Base-by-base conservation (phyloP, 2,888 invertebrate genomes). In the Acleris emargana region DNA sequence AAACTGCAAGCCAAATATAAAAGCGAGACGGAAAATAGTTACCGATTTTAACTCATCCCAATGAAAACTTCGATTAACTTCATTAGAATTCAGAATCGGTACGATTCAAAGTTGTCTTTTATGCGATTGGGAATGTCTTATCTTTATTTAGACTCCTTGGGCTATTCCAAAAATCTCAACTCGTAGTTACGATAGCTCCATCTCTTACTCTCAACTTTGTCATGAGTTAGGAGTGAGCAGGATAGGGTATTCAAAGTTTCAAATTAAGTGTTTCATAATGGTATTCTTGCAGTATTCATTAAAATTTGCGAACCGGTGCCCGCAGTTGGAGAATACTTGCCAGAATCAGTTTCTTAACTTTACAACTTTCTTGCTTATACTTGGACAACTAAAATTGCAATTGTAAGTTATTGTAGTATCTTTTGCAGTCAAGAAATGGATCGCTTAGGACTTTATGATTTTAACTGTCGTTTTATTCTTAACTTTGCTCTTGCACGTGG, bases 261-360 rank as follows among this genome's bases (percentile, higher is more conserved):
- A 38, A 38, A 38, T 38, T 38, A 11, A 38, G 4, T 3, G 38
- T 38, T 38, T 38, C 13, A 13, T 0, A 38, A 1, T 38, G 13
- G 38, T 38, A 4, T 38, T 47, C 60, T 22, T 53, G 32, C 49
- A 28, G 49, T 45, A 42, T 49, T 58, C 45, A 64, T 58, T 58
- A 58, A 49, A 45, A 42, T 25, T 47, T 17, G 28, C 57, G 45
- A 63, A 64, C 63, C 17, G 42, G 20, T 16, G 22, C 38, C 22
- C 53, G 45, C 55, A 57, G 42, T 50, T 42, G 32, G 47, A 18
- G 7, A 53, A 52, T 58, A 43, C 52, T 63, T 42, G 32, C 52
- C 17, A 22, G 52, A 58, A 63, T 64, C 58, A 64, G 58, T 47
- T 53, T 52, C 58, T 47, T 52, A 45, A 47, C 52, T 58, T 42